These are phyloP conservation scores for Saguinus midas DNA, from an alignment of 2,113 vertebrate genomes.

Conservation along the genomic window DNA sequence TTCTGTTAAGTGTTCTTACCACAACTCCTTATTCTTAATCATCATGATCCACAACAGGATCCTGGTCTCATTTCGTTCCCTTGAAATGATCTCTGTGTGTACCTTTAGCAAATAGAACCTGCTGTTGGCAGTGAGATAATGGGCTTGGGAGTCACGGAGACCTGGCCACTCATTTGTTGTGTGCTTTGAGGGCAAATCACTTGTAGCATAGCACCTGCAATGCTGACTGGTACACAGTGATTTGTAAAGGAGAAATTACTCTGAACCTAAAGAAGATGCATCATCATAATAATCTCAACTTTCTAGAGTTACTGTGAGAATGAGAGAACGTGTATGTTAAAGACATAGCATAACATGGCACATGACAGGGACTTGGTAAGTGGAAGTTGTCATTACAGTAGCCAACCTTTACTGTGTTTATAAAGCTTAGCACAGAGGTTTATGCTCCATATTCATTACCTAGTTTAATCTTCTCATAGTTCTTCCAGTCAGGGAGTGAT, in stretches of 20 bases:
- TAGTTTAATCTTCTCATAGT: neutral
- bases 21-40: neutral
- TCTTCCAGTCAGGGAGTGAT: neutral
- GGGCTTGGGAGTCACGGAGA: neutral
- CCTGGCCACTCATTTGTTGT: neutral
- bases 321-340: too few species aligned
- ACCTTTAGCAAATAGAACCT: neutral
- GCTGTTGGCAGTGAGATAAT: neutral
- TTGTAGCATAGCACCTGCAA: neutral
- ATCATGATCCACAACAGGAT: fast-evolving
- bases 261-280: too few species aligned
- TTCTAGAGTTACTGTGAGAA: neutral
- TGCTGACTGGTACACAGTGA: neutral
- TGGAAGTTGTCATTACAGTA: neutral
- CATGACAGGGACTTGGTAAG: neutral
- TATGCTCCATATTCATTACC: neutral
- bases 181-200: neutral
- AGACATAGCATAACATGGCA: neutral
- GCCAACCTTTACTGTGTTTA: neutral
- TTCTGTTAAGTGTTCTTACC: neutral
- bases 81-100: neutral
- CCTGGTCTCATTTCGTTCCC: neutral
- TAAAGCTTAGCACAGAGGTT: neutral
- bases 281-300: neutral
- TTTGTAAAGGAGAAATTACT: neutral